A percentile compares a stretch with the other conserved stretches of the same genome.
phyloP scores from a whole-genome alignment of 2,888 invertebrate genomes.

The Ceriagrion tenellum region DNA sequence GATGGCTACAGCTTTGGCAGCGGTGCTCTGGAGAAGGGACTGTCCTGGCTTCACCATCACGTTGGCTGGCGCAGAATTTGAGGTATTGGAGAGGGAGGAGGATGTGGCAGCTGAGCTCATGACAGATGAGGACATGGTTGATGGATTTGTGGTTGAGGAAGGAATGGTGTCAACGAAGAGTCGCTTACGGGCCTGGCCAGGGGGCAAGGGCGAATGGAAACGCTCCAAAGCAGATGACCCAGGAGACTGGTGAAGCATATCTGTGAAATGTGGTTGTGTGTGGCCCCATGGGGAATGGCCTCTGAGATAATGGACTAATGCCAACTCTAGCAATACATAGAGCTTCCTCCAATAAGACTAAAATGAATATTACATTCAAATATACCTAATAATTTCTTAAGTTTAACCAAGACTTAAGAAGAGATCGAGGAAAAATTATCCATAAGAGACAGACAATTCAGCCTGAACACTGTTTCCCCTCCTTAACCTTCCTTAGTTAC shows the following conservation, averaged over 20 bases:
- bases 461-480: background rate
- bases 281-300: slow-evolving; percentile 74
- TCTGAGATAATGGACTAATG: slow-evolving; percentile 72
- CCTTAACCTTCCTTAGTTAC: background rate
- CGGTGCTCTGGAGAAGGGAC: slow-evolving; percentile 77
- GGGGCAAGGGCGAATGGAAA: slow-evolving; percentile 84
- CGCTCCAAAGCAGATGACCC: slow-evolving; percentile 78
- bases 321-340: background rate
- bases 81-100: slow-evolving; percentile 42
- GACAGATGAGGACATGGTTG: slow-evolving; percentile 34
- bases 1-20: slow-evolving; percentile 71
- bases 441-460: background rate
- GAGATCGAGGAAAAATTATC: background rate
- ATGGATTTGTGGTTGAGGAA: slow-evolving; percentile 43
- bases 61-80: slow-evolving; percentile 67
- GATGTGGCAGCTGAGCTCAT: slow-evolving; percentile 50
- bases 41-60: slow-evolving; percentile 80
- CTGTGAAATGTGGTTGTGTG: slow-evolving; percentile 69
- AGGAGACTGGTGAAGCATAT: slow-evolving; percentile 73
- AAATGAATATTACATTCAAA: too few relatives aligned
- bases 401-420: background rate
- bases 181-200: slow-evolving; percentile 76
- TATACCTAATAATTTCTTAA: too few relatives aligned
- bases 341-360: background rate
- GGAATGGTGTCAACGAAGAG: slow-evolving; percentile 73